A percentile compares a stretch with the other conserved stretches of the same genome.
Conservation (phyloP, 2,888 invertebrate genomes). For the Athalia circularis region DNA sequence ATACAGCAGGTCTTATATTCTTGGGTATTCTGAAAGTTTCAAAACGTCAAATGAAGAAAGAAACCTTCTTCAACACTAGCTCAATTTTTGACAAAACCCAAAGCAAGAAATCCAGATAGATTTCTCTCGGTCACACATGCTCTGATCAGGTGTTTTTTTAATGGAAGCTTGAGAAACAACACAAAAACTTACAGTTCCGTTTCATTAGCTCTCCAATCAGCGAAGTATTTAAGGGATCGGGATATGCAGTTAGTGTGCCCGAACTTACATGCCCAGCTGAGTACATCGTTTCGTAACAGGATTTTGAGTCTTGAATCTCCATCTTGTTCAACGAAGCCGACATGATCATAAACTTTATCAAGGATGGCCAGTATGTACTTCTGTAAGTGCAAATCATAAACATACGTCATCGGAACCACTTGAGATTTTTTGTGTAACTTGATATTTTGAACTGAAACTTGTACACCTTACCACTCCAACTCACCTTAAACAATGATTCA, state of each 20-base stretch:
- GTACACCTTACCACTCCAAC: neutral
- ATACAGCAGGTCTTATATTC: slow-evolving; percentile 80
- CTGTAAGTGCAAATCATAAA: slow-evolving; percentile 65
- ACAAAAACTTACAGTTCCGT: slow-evolving; percentile 48
- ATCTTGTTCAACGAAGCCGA: slow-evolving; percentile 75
- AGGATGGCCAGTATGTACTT: slow-evolving; percentile 74
- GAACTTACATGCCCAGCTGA: slow-evolving; percentile 78
- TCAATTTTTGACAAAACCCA: neutral
- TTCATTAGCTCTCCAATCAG: slow-evolving; percentile 67
- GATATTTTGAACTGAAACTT: neutral
- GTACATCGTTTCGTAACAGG: slow-evolving; percentile 76
- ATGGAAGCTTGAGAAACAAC: neutral
- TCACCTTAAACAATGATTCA: slow-evolving; percentile 67
- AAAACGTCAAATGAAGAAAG: neutral
- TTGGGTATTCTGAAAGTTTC: slow-evolving; percentile 77
- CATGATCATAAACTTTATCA: slow-evolving; percentile 73
- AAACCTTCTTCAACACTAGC: neutral
- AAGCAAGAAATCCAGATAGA: neutral
- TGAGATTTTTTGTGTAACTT: neutral
- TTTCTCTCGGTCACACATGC: neutral
- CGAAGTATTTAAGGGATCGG: slow-evolving; percentile 72
- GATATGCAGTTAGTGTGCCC: slow-evolving; percentile 76
- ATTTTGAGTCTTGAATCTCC: slow-evolving; percentile 76
- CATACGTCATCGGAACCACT: neutral
- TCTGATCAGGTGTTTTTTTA: neutral